These are phyloP conservation scores for Odontesthes bonariensis DNA, from an alignment of 2,113 vertebrate species.

Conservation along the genomic window DNA sequence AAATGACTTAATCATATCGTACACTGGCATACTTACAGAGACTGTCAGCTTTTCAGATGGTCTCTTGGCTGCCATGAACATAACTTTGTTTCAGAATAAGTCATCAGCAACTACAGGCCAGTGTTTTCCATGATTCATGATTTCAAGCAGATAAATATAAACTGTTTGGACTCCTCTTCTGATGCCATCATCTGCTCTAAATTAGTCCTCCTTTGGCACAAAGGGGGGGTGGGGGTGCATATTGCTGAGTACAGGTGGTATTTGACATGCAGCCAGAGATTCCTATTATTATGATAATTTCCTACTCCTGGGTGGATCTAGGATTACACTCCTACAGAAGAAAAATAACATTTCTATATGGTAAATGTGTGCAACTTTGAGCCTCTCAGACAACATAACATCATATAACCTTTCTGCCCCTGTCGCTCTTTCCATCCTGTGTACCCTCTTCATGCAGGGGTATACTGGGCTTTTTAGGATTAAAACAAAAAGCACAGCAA, in stretches of 20 bases:
- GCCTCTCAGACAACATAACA: background rate
- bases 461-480: slow-evolving; percentile 33
- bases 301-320: too few relatives aligned
- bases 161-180: background rate
- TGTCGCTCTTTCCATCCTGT: background rate
- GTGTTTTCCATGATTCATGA: background rate
- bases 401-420: background rate
- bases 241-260: too few relatives aligned
- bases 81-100: background rate
- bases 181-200: too few relatives aligned
- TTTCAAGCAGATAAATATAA: background rate
- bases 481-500: slow-evolving; percentile 47
- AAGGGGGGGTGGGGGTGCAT: too few relatives aligned
- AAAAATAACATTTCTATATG: background rate
- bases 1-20: background rate
- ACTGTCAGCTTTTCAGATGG: background rate
- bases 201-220: too few relatives aligned
- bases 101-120: background rate
- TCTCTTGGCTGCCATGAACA: background rate
- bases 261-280: too few relatives aligned
- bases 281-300: too few relatives aligned
- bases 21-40: background rate
- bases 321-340: background rate
- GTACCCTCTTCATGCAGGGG: slow-evolving; percentile 14
- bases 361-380: background rate